phyloP scores from a whole-genome alignment of 2,888 invertebrate genomes.

The Tinea trinotella region DNA sequence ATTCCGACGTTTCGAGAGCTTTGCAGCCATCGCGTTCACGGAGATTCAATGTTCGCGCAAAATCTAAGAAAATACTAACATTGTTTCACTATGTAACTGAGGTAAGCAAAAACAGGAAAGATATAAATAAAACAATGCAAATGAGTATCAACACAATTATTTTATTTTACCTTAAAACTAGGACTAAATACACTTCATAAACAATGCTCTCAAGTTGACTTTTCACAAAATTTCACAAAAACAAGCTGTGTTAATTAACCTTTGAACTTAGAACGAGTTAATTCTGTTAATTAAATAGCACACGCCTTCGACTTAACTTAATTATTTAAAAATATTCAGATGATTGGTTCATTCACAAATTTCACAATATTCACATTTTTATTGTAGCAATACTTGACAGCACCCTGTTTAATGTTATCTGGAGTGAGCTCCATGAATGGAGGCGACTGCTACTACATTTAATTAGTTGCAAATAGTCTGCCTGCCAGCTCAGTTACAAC shows the following conservation, averaged over 20 bases:
- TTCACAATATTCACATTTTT: neutral
- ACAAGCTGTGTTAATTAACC: neutral
- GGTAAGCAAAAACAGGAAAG: too few relatives aligned
- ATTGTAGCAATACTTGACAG: too few relatives aligned
- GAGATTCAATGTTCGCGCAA: too few relatives aligned
- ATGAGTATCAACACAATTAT: neutral
- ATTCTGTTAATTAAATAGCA: neutral
- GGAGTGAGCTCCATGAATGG: neutral
- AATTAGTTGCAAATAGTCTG: too few relatives aligned
- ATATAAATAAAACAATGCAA: neutral
- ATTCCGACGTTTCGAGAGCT: too few relatives aligned
- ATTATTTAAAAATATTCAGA: neutral
- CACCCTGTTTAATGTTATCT: too few relatives aligned
- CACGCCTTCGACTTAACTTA: neutral
- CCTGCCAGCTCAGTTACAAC: too few relatives aligned
- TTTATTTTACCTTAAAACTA: neutral
- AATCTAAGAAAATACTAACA: too few relatives aligned
- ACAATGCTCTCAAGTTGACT: neutral
- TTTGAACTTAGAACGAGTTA: neutral
- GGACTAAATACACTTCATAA: slow-evolving; percentile 2
- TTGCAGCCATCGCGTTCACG: too few relatives aligned
- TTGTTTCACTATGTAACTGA: too few relatives aligned
- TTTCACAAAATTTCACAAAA: neutral
- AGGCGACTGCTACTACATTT: too few relatives aligned
- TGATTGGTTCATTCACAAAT: neutral